Base-by-base conservation (phyloP, 2,888 invertebrate species). In the Diarsia dahlii region DNA sequence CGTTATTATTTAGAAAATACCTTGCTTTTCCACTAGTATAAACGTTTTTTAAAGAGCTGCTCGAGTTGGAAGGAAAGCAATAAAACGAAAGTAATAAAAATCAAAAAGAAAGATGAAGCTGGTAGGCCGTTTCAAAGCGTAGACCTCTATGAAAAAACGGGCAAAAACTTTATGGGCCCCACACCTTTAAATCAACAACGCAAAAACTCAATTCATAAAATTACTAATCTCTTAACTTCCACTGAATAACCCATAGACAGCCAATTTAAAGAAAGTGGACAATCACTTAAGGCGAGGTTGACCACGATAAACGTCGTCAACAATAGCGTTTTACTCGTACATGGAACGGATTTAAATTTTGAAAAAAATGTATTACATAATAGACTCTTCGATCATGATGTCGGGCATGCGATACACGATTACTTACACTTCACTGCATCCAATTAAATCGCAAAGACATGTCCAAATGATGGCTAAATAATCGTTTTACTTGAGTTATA, bases 1-100 rank as follows among this genome's bases (percentile, higher is more conserved):
- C 12, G 74, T 54, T 74, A 66, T 54, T 39, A 77, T 60, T 52
- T 54, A 50, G 15, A 58, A 2, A 66, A 69, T 56, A 12, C 5
- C 45, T 62, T 39, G 9, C 66, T 50, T 68, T 45, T 12, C 15
- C 65, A n/a, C 52, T 20, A 45, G 9, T 5, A 65, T 20, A 1
- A 18, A 65, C 6, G 52, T 50, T 45, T 13, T 12, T 39, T 52
- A 18, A 4, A 0, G 15, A 45, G 23, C 12, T 56, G 2, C 3
- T 12, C 20, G 1, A 56, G 2, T 34, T 13, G 45, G 28, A n/a
- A 3, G 4, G 12, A 10, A 71, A 45, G 8, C 3, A 2, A 39
- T 1, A 39, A 39, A 6, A 39, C 39, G 1, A 8, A 39, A 39
- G 6, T 8, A 39, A 39, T 39, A 8, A 8, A 39, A 39, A 39